These are phyloP conservation scores for Chrysoperla carnea DNA, from an alignment of 1,140 invertebrate genomes.

Conservation along the genomic window DNA sequence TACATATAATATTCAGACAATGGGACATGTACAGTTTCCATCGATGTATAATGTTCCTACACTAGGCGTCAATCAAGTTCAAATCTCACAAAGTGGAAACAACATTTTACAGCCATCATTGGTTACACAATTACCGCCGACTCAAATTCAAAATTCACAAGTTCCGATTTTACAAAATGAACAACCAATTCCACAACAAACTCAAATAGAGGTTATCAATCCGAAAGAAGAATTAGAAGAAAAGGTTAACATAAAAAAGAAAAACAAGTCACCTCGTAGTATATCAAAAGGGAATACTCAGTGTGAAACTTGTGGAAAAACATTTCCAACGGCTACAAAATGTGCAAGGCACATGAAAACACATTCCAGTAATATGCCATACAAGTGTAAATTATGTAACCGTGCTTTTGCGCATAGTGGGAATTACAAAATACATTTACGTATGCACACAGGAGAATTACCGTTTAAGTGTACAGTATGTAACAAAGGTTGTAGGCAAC, in stretches of 20 bases:
- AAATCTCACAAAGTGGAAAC: not conserved
- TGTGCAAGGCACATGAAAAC: slow-evolving; percentile 37
- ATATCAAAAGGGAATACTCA: slow-evolving; percentile 11
- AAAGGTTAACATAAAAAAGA: too few relatives aligned
- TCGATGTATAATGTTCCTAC: not conserved
- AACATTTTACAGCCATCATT: not conserved
- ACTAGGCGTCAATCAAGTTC: not conserved
- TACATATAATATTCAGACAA: slow-evolving; percentile 11
- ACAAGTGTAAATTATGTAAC: slow-evolving; percentile 48
- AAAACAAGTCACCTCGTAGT: too few relatives aligned
- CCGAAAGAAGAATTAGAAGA: too few relatives aligned
- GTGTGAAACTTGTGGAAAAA: slow-evolving; percentile 36
- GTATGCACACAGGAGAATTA: slow-evolving; percentile 37
- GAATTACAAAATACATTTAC: slow-evolving; percentile 38
- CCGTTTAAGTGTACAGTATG: slow-evolving; percentile 41
- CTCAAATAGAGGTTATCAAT: too few relatives aligned
- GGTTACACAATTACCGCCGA: slow-evolving; percentile 2
- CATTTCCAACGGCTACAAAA: slow-evolving; percentile 33
- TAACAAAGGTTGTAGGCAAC: slow-evolving; percentile 33
- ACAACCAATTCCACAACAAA: not conserved
- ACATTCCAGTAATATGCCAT: slow-evolving; percentile 48
- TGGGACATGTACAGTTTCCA: slow-evolving; percentile 11
- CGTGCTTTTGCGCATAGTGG: slow-evolving; percentile 47
- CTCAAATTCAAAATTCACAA: slow-evolving; percentile 8
- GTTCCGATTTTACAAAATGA: slow-evolving; percentile 2